Conservation (phyloP, 2,113 vertebrate genomes). For the Lepisosteus oculatus region DNA sequence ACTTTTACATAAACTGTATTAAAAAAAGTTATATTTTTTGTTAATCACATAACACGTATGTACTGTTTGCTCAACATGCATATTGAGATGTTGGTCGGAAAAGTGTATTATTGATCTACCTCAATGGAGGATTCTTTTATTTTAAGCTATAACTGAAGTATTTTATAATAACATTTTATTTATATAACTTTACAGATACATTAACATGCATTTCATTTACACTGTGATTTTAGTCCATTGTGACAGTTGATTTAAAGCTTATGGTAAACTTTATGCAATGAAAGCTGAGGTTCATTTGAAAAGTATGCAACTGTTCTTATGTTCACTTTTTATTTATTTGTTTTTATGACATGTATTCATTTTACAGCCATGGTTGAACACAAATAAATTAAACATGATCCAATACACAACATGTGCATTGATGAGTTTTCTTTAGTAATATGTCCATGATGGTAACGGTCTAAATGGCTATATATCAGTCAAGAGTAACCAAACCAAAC, state of each 20-base stretch:
- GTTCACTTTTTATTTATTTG: slow-evolving; percentile 8
- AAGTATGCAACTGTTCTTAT: slow-evolving; percentile 3
- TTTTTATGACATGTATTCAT: slow-evolving; percentile 11
- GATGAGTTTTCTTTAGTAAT: no score
- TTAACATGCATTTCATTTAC: not conserved
- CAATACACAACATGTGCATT: no score
- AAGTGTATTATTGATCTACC: slow-evolving; percentile 23
- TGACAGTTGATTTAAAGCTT: not conserved
- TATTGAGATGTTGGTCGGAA: not conserved
- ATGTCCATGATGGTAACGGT: no score
- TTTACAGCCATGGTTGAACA: slow-evolving; percentile 21
- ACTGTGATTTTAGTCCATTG: not conserved
- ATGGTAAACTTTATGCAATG: not conserved
- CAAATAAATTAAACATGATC: not conserved
- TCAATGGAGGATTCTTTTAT: slow-evolving; percentile 22
- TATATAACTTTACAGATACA: no score
- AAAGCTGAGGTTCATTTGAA: not conserved
- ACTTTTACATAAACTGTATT: no score
- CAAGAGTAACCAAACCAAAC: no score
- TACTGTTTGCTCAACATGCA: not conserved
- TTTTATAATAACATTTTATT: no score
- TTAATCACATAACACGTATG: no score
- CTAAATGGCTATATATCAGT: no score
- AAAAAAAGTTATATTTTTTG: no score
- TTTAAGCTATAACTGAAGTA: not conserved